Evolutionary conservation across 2,888 invertebrate species (phyloP).

Genomic region (Dicranocentrus wangi): DNA sequence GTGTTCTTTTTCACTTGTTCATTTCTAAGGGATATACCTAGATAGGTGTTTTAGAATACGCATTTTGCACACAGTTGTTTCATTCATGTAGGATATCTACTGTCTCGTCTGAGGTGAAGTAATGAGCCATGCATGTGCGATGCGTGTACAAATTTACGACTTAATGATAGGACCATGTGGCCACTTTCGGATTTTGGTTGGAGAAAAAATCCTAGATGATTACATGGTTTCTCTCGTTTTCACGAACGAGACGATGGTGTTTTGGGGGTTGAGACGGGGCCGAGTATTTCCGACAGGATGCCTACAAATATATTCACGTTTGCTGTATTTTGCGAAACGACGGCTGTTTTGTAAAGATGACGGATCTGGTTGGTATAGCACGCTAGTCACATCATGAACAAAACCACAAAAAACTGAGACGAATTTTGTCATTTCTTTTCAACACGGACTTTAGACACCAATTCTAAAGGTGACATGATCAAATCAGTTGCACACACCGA

Average conservation of each 20-base stretch:
- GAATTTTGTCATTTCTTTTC: too few relatives aligned
- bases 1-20: constrained; percentile 35
- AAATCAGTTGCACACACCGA: too few relatives aligned
- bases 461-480: too few relatives aligned
- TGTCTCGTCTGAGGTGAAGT: too few relatives aligned
- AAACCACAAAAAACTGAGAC: too few relatives aligned
- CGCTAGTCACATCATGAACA: too few relatives aligned
- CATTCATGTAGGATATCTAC: neutral
- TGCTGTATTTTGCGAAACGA: too few relatives aligned
- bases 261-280: neutral
- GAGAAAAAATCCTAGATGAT: neutral
- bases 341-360: too few relatives aligned
- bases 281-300: constrained; percentile 11
- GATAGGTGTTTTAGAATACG: neutral
- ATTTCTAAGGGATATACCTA: neutral
- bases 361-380: too few relatives aligned
- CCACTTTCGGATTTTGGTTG: constrained; percentile 20
- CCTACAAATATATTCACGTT: neutral
- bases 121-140: constrained; percentile 1
- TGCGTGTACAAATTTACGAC: neutral
- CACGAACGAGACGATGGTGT: neutral
- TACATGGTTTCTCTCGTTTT: constrained; percentile 1
- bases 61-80: constrained; percentile 4
- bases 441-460: too few relatives aligned
- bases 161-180: constrained; percentile 25